Conservation (phyloP, 2,113 vertebrate genomes). For the Cathartes aura region DNA sequence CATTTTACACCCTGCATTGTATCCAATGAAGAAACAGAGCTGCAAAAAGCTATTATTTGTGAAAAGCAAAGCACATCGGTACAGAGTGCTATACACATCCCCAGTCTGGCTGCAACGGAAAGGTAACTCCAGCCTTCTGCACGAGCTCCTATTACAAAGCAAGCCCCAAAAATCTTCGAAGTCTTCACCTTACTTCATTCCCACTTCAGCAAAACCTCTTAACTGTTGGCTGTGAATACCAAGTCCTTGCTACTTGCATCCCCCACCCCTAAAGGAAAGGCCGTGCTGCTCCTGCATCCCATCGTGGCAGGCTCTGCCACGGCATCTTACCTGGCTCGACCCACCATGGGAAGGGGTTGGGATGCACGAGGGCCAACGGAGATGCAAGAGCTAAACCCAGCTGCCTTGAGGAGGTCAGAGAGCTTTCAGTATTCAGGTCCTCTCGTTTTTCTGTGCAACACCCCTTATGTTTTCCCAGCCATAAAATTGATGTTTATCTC, state of each 20-base stretch:
- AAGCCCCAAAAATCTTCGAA: not conserved
- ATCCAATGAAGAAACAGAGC: not conserved
- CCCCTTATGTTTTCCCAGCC: slow-evolving; percentile 35
- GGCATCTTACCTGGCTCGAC: not conserved
- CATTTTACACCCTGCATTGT: not conserved
- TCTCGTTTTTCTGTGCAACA: not conserved
- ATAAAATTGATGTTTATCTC: slow-evolving; percentile 55
- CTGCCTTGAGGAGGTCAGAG: slow-evolving; percentile 29
- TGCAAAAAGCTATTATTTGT: not conserved
- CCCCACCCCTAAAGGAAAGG: not conserved
- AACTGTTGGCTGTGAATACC: not conserved
- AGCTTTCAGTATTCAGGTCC: not conserved
- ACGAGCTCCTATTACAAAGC: not conserved
- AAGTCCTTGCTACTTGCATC: slow-evolving; percentile 31
- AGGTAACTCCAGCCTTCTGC: not conserved
- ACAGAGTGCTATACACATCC: not conserved
- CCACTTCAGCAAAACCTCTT: not conserved
- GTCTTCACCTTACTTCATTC: not conserved
- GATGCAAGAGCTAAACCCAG: not conserved
- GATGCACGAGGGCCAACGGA: not conserved
- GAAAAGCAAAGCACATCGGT: not conserved
- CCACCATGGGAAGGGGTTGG: not conserved
- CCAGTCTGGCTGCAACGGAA: not conserved
- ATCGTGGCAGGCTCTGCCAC: not conserved
- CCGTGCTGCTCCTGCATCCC: slow-evolving; percentile 24